Base-by-base conservation (phyloP, 2,113 vertebrate species). In the Danionella cerebrum region DNA sequence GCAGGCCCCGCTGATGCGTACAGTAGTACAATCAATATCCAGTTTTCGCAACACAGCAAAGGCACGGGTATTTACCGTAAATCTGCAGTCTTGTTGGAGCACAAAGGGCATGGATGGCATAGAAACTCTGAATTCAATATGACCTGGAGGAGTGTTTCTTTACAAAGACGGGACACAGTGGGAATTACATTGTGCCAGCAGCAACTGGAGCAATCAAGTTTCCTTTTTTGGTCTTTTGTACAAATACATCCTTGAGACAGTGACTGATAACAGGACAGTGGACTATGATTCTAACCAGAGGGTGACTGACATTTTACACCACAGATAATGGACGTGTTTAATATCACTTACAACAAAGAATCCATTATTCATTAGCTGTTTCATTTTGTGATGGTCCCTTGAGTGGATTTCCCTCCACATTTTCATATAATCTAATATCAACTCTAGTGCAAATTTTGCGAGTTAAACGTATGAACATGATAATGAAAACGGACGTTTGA, bases 1-100 rank as follows among this genome's bases (percentile, higher is more conserved):
- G 67, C 85, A 85, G 85, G 81, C 82, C 78, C 78, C 72, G 65
- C 79, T 74, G 60, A 78, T 66, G 72, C 67, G 69, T 70, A 83
- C 83, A 84, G 79, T 82, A 79, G 82, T 86, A 90, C 86, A 87
- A 90, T 88, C 87, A 85, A 83, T 85, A 86, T 80, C 84, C 86
- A 87, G 82, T 77, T 78, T 64, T 83, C 77, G 83, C 82, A 79
- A 84, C 73, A 87, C 85, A 87, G 84, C 85, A 87, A 89, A 89
- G 88, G 87, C 88, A 90, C 88, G 84, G 80, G 88, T 84, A 83
- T 86, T 83, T 72, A 85, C 84, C 80, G 83, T 81, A 84, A 50
- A 75, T 78, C 75, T 82, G 78, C 79, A 75, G 79, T 78, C 75
- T 63, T n/a, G 77, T 77, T 78, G 71, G 75, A 44, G 78, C 76